Percentiles rank a stretch among this genome's conserved stretches.
These are phyloP conservation scores for Parotia lawesii DNA, from an alignment of 2,113 vertebrate species.

Conservation along the genomic window DNA sequence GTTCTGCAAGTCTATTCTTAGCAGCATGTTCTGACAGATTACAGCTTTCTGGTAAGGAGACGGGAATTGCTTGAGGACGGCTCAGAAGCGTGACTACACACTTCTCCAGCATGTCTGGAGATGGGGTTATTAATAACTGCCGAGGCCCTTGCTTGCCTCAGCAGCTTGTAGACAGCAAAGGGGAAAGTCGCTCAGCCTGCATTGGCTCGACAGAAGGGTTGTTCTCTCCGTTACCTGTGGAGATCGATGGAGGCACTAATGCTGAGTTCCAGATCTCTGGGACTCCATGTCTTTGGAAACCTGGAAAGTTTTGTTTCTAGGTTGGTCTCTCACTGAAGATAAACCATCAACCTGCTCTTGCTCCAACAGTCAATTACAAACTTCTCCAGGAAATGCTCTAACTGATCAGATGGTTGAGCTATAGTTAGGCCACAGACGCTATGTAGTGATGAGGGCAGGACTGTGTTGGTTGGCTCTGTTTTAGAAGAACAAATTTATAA, in stretches of 20 bases:
- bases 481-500: background rate
- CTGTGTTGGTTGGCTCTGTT: background rate
- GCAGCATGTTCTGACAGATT: constrained; percentile 1
- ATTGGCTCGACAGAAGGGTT: background rate
- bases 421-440: background rate
- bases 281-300: background rate
- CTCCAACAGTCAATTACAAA: background rate
- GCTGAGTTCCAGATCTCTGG: background rate
- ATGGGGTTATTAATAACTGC: constrained; percentile 44
- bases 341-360: background rate
- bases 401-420: background rate
- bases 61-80: background rate
- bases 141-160: background rate
- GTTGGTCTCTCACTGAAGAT: background rate
- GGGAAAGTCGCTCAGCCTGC: background rate
- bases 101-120: constrained; percentile 14
- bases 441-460: background rate
- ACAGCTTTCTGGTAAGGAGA: constrained; percentile 27
- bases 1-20: constrained; percentile 39
- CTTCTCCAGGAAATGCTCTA: background rate
- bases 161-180: background rate
- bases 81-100: background rate
- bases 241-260: background rate
- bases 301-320: background rate
- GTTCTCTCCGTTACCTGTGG: background rate